phyloP scores from a whole-genome alignment of 2,797 vertebrate species.

The Labroides dimidiatus region DNA sequence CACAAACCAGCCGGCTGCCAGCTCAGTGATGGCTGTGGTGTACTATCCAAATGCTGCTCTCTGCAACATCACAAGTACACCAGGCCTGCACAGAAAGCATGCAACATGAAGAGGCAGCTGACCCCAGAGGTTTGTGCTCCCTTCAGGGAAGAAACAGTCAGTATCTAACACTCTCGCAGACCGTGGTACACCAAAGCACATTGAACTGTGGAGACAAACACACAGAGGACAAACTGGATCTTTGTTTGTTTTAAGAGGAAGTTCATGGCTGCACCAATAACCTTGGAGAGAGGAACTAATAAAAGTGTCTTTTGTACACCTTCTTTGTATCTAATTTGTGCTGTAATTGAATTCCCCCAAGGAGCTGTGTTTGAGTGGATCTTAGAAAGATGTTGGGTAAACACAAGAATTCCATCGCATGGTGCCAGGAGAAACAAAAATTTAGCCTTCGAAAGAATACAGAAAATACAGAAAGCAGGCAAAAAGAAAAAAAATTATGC shows the following conservation, averaged over 20 bases:
- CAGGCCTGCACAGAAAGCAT: constrained; percentile 47
- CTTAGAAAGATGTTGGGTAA: constrained; percentile 39
- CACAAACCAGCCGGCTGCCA: constrained; percentile 37
- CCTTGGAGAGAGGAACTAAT: constrained; percentile 62
- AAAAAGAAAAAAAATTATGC: constrained; percentile 27
- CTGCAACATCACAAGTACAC: constrained; percentile 47
- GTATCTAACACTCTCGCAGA: constrained; percentile 34
- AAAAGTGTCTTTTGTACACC: constrained; percentile 46
- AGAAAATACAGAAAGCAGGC: constrained; percentile 16
- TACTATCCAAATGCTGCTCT: constrained; percentile 35
- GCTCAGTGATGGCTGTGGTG: constrained; percentile 17
- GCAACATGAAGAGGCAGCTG: constrained; percentile 50
- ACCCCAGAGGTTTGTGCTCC: constrained; percentile 48
- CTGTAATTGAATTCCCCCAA: constrained; percentile 61
- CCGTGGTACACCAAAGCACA: constrained; percentile 29
- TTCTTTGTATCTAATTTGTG: constrained; percentile 59
- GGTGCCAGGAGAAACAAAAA: constrained; percentile 22
- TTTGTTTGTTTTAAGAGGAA: constrained; percentile 36
- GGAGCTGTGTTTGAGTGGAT: constrained; percentile 33
- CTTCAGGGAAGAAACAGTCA: constrained; percentile 45
- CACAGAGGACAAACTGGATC: constrained; percentile 60
- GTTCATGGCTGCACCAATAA: constrained; percentile 53
- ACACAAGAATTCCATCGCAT: constrained; percentile 22
- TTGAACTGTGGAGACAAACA: constrained; percentile 31
- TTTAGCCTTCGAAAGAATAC: neutral